A percentile compares a stretch with the other conserved stretches of the same genome.
Conservation (phyloP, 2,113 vertebrate species). For the Sigmodon hispidus region DNA sequence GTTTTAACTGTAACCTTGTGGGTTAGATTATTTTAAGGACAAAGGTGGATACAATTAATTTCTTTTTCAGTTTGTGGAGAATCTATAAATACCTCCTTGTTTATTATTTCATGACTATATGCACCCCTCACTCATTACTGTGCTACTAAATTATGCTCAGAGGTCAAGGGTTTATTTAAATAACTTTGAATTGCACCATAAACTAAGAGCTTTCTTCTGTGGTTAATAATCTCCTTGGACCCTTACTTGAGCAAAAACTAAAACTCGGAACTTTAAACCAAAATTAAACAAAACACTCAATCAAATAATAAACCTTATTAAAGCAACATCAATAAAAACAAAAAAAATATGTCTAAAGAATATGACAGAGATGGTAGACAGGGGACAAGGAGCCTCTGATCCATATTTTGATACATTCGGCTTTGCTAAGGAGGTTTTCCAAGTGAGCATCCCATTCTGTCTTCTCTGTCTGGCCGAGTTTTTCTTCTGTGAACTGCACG, state of each 20-base stretch:
- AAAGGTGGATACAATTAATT: slow-evolving; percentile 33
- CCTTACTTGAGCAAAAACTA: slow-evolving; percentile 69
- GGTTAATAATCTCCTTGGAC: slow-evolving; percentile 22
- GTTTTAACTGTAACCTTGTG: slow-evolving; percentile 55
- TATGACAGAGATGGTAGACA: background rate
- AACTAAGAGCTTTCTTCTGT: slow-evolving; percentile 58
- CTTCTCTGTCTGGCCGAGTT: slow-evolving; percentile 97
- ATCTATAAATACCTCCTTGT: slow-evolving; percentile 8
- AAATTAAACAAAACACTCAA: slow-evolving; percentile 48
- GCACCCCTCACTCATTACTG: background rate
- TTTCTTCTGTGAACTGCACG: slow-evolving; percentile 99
- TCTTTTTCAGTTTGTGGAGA: slow-evolving; percentile 7
- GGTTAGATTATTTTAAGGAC: slow-evolving; percentile 38
- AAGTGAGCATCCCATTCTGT: slow-evolving; percentile 98
- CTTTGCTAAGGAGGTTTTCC: slow-evolving; percentile 96
- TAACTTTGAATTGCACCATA: slow-evolving; percentile 55
- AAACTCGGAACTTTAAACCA: slow-evolving; percentile 62
- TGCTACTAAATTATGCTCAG: slow-evolving; percentile 22
- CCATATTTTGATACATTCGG: slow-evolving; percentile 95
- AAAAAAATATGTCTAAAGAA: background rate
- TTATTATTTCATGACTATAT: slow-evolving; percentile 43
- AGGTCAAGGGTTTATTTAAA: slow-evolving; percentile 14
- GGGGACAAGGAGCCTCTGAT: slow-evolving; percentile 33
- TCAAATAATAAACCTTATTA: slow-evolving; percentile 10
- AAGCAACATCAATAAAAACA: slow-evolving; percentile 52